Evolutionary conservation across 2,797 vertebrate species (phyloP).

Genomic region (Betta splendens): DNA sequence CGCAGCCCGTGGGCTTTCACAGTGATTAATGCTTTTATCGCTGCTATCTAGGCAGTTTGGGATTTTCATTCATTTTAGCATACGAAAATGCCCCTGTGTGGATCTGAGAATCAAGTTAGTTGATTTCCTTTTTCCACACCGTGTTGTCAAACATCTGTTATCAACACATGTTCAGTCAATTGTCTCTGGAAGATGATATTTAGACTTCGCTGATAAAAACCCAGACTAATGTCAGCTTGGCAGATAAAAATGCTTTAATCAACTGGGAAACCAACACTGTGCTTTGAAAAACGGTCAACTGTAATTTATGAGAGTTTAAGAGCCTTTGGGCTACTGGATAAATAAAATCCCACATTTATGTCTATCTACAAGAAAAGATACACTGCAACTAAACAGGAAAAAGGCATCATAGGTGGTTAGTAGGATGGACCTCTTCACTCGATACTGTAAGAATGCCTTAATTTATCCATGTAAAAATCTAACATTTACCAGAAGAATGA

Average conservation of each 20-base stretch:
- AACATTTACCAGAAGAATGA: slow-evolving; percentile 8
- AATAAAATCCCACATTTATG: slow-evolving; percentile 28
- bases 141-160: slow-evolving; percentile 12
- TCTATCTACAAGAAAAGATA: slow-evolving; percentile 17
- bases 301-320: background rate
- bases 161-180: slow-evolving; percentile 4
- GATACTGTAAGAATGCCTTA: slow-evolving; percentile 3
- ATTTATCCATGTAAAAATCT: slow-evolving; percentile 5
- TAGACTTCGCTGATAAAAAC: slow-evolving; percentile 15
- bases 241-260: slow-evolving; percentile 18
- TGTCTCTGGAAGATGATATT: slow-evolving; percentile 9
- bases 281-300: too few relatives aligned
- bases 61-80: slow-evolving; percentile 42
- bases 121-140: background rate
- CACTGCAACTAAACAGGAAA: slow-evolving; percentile 4
- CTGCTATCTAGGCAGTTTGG: slow-evolving; percentile 29
- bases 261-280: slow-evolving; percentile 6
- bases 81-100: slow-evolving; percentile 37
- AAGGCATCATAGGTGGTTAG: slow-evolving; percentile 11
- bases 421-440: slow-evolving; percentile 1
- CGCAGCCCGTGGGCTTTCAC: slow-evolving; percentile 41
- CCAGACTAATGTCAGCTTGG: slow-evolving; percentile 4
- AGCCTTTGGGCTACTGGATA: background rate
- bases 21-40: slow-evolving; percentile 49
- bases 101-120: slow-evolving; percentile 1